These are phyloP conservation scores for Spilarctia lutea DNA, from an alignment of 2,888 invertebrate species.

Conservation along the genomic window DNA sequence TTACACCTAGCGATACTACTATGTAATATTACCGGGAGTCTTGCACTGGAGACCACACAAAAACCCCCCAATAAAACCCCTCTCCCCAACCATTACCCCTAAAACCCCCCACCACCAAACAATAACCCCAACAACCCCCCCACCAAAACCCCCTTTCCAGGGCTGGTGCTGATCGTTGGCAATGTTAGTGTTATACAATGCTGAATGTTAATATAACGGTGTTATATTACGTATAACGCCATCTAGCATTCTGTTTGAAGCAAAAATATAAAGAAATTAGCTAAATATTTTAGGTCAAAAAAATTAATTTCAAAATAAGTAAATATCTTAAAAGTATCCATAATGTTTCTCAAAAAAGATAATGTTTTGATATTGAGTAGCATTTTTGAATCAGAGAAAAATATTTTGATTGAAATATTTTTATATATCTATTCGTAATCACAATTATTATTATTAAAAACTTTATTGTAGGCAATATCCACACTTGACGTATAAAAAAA, in stretches of 20 bases:
- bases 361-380: not conserved
- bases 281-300: not conserved
- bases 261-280: constrained; percentile 2
- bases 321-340: not conserved
- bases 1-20: not conserved
- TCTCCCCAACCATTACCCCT: too few species aligned
- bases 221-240: not conserved
- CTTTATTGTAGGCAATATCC: not conserved
- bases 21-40: too few species aligned
- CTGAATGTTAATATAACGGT: not conserved
- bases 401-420: constrained; percentile 5
- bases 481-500: constrained; percentile 5
- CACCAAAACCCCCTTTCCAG: too few species aligned
- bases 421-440: not conserved
- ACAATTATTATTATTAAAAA: constrained; percentile 11
- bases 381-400: not conserved
- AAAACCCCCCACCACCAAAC: not conserved
- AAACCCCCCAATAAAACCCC: too few species aligned
- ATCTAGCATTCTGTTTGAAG: constrained; percentile 1
- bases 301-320: not conserved
- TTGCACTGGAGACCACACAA: too few species aligned
- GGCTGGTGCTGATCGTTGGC: not conserved
- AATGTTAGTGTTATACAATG: constrained; percentile 5
- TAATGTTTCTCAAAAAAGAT: not conserved
- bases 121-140: too few species aligned